phyloP scores from a whole-genome alignment of 2,797 vertebrate genomes.

The Phrynocephalus vlangalii region DNA sequence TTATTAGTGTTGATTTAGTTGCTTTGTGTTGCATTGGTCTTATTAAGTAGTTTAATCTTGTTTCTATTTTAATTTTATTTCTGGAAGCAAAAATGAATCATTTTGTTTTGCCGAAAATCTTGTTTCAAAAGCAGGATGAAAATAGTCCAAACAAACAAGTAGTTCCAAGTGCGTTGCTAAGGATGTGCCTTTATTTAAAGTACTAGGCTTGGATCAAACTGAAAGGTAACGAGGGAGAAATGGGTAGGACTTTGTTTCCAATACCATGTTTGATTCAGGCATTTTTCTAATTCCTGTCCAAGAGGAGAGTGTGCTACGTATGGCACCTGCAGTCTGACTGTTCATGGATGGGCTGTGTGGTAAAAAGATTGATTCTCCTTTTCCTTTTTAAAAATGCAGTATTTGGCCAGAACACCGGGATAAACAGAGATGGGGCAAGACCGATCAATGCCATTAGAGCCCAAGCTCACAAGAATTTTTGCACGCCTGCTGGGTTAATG shows the following conservation, averaged over 20 bases:
- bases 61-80: background rate
- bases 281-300: background rate
- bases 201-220: background rate
- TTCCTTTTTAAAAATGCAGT: background rate
- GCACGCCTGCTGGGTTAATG: background rate
- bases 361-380: background rate
- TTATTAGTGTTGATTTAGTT: background rate
- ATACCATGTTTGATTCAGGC: background rate
- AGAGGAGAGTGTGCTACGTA: background rate
- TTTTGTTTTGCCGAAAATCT: background rate
- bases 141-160: background rate
- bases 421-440: background rate
- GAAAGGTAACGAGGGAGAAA: background rate
- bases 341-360: background rate
- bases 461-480: conserved; percentile 3
- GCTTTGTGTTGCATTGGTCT: background rate
- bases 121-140: background rate
- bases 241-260: background rate
- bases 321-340: background rate
- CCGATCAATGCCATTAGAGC: background rate
- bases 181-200: background rate
- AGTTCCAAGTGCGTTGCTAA: background rate
- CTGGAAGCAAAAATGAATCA: background rate
- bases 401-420: background rate
- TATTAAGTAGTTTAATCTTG: background rate